Evolutionary conservation across 2,797 vertebrate genomes (phyloP).

Genomic region (Acanthurus leucopareius): DNA sequence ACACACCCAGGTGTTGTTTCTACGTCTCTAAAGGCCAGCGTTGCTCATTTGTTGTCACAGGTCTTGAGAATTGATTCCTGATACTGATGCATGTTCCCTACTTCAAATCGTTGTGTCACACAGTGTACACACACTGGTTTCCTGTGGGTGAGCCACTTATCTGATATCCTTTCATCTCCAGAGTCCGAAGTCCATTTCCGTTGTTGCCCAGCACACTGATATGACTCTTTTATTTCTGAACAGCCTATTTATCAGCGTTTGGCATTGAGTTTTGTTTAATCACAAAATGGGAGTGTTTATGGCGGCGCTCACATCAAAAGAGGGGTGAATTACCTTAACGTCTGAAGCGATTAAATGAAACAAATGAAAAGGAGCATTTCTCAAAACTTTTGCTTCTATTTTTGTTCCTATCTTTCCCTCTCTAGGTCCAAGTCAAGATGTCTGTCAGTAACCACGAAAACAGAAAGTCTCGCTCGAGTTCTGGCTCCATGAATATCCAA

Average conservation of each 20-base stretch:
- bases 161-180: conserved; percentile 69
- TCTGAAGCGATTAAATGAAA: not conserved
- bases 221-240: conserved; percentile 35
- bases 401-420: not conserved
- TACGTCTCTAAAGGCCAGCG: conserved; percentile 21
- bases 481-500: conserved; percentile 92
- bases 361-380: not conserved
- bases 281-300: conserved; percentile 44
- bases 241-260: conserved; percentile 34
- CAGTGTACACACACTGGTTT: conserved; percentile 18
- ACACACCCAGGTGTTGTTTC: conserved; percentile 62
- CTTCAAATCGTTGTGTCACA: conserved; percentile 28
- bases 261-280: conserved; percentile 36
- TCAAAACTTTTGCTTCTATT: not conserved
- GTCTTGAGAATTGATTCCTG: not conserved
- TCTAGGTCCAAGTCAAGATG: conserved; percentile 81
- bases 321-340: not conserved
- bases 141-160: conserved; percentile 48
- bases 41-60: conserved; percentile 13
- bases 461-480: conserved; percentile 90
- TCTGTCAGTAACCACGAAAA: conserved; percentile 91
- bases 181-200: conserved; percentile 76
- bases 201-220: conserved; percentile 11
- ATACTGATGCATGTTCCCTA: conserved; percentile 19
- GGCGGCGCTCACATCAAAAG: conserved; percentile 32